Percentiles rank a stretch among this genome's conserved stretches.
These are phyloP conservation scores for Metopia argyrocephala DNA, from an alignment of 2,888 invertebrate species.

Conservation along the genomic window DNA sequence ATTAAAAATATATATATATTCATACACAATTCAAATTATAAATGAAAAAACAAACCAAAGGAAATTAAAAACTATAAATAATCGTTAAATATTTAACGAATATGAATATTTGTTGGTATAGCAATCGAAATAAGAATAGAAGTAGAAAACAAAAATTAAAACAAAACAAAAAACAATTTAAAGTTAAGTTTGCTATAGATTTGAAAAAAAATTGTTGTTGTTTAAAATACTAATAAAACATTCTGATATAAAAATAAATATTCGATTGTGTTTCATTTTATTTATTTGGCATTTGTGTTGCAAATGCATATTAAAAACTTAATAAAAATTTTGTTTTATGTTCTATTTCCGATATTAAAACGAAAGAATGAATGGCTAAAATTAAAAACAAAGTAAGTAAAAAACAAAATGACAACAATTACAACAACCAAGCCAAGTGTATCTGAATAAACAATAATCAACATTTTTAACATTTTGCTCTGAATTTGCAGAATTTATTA, in stretches of 20 bases:
- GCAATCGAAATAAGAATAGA: background rate
- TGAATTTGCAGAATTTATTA: slow-evolving; percentile 40
- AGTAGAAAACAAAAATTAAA: no score
- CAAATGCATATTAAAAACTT: slow-evolving; percentile 46
- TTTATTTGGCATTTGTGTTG: slow-evolving; percentile 34
- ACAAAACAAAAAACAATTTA: slow-evolving; percentile 11
- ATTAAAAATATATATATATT: background rate
- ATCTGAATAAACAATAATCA: slow-evolving; percentile 37
- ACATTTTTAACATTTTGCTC: slow-evolving; percentile 28
- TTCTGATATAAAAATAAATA: slow-evolving; percentile 17
- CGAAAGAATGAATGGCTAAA: background rate
- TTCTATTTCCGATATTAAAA: slow-evolving; percentile 18
- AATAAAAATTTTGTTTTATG: slow-evolving; percentile 39
- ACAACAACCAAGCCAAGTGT: background rate
- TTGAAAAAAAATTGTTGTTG: background rate
- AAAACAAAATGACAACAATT: background rate
- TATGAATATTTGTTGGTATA: slow-evolving; percentile 18
- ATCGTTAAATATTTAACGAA: slow-evolving; percentile 23
- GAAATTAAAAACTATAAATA: slow-evolving; percentile 50
- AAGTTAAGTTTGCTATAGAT: background rate
- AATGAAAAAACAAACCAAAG: slow-evolving; percentile 11
- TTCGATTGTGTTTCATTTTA: slow-evolving; percentile 9
- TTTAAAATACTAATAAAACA: slow-evolving; percentile 38
- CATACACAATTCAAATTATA: background rate
- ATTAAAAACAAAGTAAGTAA: background rate